Base-by-base conservation (phyloP, 2,797 vertebrate species). In the Gastrophryne carolinensis region DNA sequence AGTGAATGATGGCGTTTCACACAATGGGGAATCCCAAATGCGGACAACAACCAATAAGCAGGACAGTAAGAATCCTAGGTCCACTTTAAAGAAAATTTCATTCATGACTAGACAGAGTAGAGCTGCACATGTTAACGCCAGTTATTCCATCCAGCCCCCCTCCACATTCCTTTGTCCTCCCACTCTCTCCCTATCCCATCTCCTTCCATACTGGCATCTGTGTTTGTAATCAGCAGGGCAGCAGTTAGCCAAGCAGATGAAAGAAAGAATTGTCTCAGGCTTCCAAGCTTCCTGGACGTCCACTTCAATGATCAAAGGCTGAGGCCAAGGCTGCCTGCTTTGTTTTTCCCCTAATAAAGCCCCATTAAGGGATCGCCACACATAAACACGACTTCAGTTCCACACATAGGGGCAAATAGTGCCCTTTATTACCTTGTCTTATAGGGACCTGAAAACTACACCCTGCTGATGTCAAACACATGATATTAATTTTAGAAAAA, bases 181-280 rank as follows among this genome's bases (percentile, higher is more conserved):
- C 64, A 56, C 74, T 47, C 66, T 69, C 65, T 79, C 75, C 79
- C 68, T 54, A 23, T 57, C 69, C 75, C 49, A 23, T 57, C 69
- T 63, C 62, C 63, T 63, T 75, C 64, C 24, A 60, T 68, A 50
- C 74, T 81, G 83, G 81, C 83, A 84, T 80, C 80, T n/a, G 35
- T 77, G 79, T 58, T 86, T 84, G 82, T 84, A 80, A 87, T 86
- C 84, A 85, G 81, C 56, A 69, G 53, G 64, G 79, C 79, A 81
- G 63, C 81, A 80, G 80, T 29, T 0, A 84, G 70, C 41, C 75
- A 54, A 3, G 3, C 21, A 82, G 86, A 86, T 87, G 84, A 86
- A 87, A 89, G 75, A 73, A 78, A 58, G 79, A 54, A 81, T 77
- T 79, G 81, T 73, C 64, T 82, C 49, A 72, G 73, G 70, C 79